Percentiles rank a stretch among this genome's conserved stretches.
Evolutionary conservation across 2,113 vertebrate genomes (phyloP).

Genomic region (Copsychus sechellarum): DNA sequence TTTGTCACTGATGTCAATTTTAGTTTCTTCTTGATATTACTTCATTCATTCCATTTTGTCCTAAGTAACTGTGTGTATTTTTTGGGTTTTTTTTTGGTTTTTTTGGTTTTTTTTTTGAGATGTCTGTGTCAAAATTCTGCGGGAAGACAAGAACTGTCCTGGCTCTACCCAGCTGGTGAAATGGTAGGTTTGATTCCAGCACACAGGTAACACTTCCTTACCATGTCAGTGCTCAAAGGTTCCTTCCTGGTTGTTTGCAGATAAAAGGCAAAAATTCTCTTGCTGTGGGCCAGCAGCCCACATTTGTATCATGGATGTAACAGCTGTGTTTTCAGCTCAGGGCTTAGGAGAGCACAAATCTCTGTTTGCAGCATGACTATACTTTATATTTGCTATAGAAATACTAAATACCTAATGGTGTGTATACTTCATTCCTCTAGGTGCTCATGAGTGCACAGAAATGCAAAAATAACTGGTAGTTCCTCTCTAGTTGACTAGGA

Average conservation of each 20-base stretch:
- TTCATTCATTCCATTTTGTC: background rate
- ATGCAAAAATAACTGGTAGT: background rate
- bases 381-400: background rate
- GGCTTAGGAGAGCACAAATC: background rate
- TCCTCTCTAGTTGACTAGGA: background rate
- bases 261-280: background rate
- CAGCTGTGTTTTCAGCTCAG: rapidly evolving
- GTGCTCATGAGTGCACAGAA: background rate
- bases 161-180: conserved; percentile 88
- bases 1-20: background rate
- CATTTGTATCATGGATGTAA: background rate
- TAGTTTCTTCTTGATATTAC: background rate
- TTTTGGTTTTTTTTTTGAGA: conserved; percentile 45
- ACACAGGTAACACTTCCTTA: rapidly evolving
- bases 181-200: conserved; percentile 76
- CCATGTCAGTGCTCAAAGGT: background rate
- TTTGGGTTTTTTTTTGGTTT: rapidly evolving
- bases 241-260: background rate
- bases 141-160: conserved; percentile 87
- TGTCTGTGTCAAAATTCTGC: conserved; percentile 90
- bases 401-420: background rate
- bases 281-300: background rate
- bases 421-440: rapidly evolving
- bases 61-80: background rate
- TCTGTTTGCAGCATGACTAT: background rate